Evolutionary conservation across 2,797 vertebrate genomes (phyloP).

Genomic region (Tympanoctomys barrerae): DNA sequence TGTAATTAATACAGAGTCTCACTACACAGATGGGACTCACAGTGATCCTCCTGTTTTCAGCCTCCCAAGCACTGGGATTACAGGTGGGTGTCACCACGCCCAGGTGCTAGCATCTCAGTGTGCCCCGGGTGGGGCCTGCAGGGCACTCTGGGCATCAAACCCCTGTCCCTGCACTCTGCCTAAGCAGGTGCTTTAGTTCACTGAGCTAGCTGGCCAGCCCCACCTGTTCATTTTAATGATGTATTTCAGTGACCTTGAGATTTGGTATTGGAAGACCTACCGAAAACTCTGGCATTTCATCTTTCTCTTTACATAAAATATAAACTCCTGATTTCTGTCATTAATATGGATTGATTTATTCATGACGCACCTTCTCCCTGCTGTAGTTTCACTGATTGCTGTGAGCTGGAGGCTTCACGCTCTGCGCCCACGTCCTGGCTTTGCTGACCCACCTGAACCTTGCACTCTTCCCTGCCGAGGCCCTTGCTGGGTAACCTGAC

Average conservation of each 20-base stretch:
- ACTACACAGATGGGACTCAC: no score
- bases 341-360: no score
- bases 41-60: no score
- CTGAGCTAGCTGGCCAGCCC: no score
- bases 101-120: no score
- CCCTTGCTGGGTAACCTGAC: rapidly evolving
- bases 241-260: neutral
- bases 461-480: rapidly evolving
- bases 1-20: no score
- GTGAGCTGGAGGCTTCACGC: neutral
- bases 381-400: neutral
- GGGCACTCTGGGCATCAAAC: no score
- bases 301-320: neutral
- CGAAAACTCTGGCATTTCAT: neutral
- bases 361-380: neutral
- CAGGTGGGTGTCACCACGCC: no score
- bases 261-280: neutral
- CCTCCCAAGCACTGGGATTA: no score
- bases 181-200: no score
- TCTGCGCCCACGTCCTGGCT: rapidly evolving
- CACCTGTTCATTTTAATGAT: neutral
- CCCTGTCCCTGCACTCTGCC: no score
- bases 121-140: no score
- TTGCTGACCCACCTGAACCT: rapidly evolving
- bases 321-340: neutral